Evolutionary conservation across 2,797 vertebrate genomes (phyloP), one percentile per base, ranked within the genome.

Genomic region (Caiman crocodilus): DNA sequence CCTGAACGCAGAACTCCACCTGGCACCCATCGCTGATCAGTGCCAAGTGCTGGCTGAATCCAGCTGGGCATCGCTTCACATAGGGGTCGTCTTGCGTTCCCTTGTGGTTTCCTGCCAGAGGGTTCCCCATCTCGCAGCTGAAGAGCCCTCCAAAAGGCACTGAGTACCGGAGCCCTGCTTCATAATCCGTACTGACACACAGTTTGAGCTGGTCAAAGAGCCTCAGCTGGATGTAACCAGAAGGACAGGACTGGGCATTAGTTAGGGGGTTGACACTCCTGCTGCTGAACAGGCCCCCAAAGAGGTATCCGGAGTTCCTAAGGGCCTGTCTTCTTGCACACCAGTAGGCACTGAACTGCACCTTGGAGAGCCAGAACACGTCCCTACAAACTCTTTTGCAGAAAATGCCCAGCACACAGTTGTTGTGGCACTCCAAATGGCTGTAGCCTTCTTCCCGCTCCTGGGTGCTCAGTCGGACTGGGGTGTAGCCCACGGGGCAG

Each of bases 111-210:
- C 58, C 89, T 0, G 95, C 97, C 91, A 99, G 89, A 1, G 98
- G 98, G 94, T 99, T 99, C 76, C 92, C 97, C 4, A 97, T 96
- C n/a, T 98, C 90, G 82, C 99, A 99, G 95, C 99, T 99, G 89
- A 99, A 99, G 96, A 99, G 98, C 25, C 99, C 99, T 14, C 98
- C 99, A 0, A 99, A 99, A 7, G 98, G 98, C 26, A 99, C 98
- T 0, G 98, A 93, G 17, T 97, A 98, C 75, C 17, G 95, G 23
- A 96, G 92, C 2, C 97, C 98, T 2, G 4, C 1, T 93, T 99
- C 99, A 2, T 98, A 99, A 94, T 99, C 99, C 0, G 96, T 97
- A 85, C 99, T 99, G 50, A 98, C 77, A 1, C 99, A 99, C 60
- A 99, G 97, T 82, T 92, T 92, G 77, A 98, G 98, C 76, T 97